phyloP scores from a whole-genome alignment of 2,113 vertebrate species.

The Sminthopsis crassicaudata region DNA sequence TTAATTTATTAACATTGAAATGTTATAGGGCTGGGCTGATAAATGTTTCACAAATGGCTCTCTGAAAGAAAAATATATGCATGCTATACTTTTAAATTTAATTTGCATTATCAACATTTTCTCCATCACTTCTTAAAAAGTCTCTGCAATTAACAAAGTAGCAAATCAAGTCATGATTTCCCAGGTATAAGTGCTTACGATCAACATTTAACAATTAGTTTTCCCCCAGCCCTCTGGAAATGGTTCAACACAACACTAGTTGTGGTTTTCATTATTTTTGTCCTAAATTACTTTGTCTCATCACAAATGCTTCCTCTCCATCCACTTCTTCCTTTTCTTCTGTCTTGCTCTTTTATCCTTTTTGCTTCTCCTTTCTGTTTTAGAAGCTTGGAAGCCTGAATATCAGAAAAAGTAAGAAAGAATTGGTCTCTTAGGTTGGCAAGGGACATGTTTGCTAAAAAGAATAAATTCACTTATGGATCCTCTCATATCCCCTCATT shows the following conservation, averaged over 20 bases:
- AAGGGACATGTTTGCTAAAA: not conserved
- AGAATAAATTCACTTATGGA: not conserved
- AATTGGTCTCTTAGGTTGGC: not conserved
- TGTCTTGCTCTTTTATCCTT: not conserved
- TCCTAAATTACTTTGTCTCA: not conserved
- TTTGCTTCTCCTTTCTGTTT: not conserved
- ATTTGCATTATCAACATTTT: not conserved
- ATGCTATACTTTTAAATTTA: not conserved
- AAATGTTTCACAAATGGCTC: not conserved
- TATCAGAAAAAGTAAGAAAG: not conserved
- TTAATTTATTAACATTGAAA: not conserved
- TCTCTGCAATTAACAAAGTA: not conserved
- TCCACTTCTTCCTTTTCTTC: not conserved
- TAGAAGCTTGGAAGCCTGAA: not conserved
- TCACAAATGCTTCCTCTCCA: not conserved
- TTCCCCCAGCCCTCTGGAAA: not conserved
- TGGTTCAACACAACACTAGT: not conserved
- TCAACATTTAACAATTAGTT: not conserved
- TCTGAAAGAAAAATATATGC: not conserved
- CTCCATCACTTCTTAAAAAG: not conserved
- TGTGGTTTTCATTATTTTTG: not conserved
- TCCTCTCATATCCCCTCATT: not conserved
- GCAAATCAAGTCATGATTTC: not conserved
- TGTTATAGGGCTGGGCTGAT: not conserved
- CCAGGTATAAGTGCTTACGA: not conserved